A percentile compares a stretch with the other conserved stretches of the same genome.
phyloP scores from a whole-genome alignment of 2,888 invertebrate species.

The Hyposoter didymator region DNA sequence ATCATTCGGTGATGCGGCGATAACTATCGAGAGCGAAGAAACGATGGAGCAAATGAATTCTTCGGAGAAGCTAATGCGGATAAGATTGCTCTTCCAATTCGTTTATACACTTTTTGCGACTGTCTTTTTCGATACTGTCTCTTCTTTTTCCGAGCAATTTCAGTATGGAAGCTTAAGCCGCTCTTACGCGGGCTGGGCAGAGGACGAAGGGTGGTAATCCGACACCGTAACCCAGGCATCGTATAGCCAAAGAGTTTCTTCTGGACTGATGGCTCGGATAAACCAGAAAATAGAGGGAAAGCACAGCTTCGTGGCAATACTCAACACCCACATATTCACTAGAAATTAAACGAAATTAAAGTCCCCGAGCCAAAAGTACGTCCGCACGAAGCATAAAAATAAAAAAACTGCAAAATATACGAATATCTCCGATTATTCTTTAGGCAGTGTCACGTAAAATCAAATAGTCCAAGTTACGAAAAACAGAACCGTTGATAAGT shows the following conservation, averaged over 20 bases:
- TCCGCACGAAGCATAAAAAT: background rate
- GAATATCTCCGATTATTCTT: no score
- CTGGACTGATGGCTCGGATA: slow-evolving; percentile 56
- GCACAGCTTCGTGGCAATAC: slow-evolving; percentile 9
- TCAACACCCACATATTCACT: background rate
- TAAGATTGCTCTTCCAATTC: slow-evolving; percentile 69
- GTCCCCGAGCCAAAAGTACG: background rate
- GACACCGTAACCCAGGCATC: slow-evolving; percentile 69
- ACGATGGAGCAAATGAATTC: slow-evolving; percentile 27
- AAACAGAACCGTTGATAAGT: no score
- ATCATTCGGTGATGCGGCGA: slow-evolving; percentile 14
- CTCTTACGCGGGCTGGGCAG: slow-evolving; percentile 55
- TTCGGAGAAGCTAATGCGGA: slow-evolving; percentile 66
- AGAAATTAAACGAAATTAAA: background rate
- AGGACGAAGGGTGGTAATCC: slow-evolving; percentile 72
- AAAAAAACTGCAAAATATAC: background rate
- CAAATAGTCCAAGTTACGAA: background rate
- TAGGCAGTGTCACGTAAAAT: background rate
- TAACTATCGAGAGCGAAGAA: slow-evolving; percentile 45
- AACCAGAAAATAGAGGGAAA: slow-evolving; percentile 45
- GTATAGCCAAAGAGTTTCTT: slow-evolving; percentile 54
- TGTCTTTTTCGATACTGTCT: background rate
- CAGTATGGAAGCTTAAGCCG: slow-evolving; percentile 73
- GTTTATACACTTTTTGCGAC: background rate
- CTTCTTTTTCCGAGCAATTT: slow-evolving; percentile 76